Evolutionary conservation across 2,797 vertebrate genomes (phyloP).

Genomic region (Paramormyrops hopkinsi): DNA sequence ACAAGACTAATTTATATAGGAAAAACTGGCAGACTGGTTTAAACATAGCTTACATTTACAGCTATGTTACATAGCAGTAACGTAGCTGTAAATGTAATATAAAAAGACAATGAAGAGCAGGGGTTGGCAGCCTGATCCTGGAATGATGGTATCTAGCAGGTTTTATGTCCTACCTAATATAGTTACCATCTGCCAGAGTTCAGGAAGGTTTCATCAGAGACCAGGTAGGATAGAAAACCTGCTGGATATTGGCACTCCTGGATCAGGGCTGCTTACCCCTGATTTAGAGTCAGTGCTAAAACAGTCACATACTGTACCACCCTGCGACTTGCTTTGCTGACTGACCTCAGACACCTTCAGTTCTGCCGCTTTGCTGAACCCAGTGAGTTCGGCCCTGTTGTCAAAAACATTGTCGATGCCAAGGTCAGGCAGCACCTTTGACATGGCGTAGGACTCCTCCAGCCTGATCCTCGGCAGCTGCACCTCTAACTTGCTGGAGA

Average conservation of each 20-base stretch:
- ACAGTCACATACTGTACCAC: not conserved
- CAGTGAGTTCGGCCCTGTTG: constrained; percentile 46
- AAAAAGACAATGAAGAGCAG: not conserved
- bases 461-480: constrained; percentile 59
- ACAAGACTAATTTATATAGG: not conserved
- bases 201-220: not conserved
- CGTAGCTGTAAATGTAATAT: not conserved
- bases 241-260: not conserved
- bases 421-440: constrained; percentile 44
- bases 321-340: not conserved
- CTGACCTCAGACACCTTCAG: constrained; percentile 55
- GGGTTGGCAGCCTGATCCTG: not conserved
- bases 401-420: constrained; percentile 49
- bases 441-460: constrained; percentile 47
- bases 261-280: not conserved
- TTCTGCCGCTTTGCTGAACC: constrained; percentile 39
- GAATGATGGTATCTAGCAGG: not conserved
- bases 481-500: constrained; percentile 63
- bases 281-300: not conserved
- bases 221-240: not conserved
- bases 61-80: not conserved
- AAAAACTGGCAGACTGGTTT: not conserved
- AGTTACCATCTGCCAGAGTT: not conserved
- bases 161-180: not conserved
- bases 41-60: not conserved